Base-by-base conservation (phyloP, 2,113 vertebrate species). In the Periophthalmus modestus region DNA sequence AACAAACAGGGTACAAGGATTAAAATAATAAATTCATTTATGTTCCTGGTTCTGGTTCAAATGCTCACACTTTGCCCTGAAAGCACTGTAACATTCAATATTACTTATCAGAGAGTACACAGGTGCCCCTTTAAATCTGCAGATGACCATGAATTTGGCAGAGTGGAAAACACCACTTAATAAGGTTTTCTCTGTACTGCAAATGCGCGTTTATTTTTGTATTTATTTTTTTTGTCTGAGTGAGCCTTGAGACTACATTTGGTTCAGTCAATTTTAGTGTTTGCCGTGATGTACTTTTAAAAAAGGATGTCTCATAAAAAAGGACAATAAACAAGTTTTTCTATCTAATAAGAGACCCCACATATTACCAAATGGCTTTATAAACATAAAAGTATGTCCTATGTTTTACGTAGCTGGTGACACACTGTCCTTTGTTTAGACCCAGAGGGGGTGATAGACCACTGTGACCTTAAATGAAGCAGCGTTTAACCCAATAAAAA, bases 241-340 rank as follows among this genome's bases (percentile, higher is more conserved):
- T 68, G 39, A 79, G 71, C 67, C 46, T 66, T 72, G 24, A 66
- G 23, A 74, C 72, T 63, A n/a, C 28, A 69, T 81, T 80, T 4
- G 63, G 34, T 48, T 57, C 19, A 11, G 11, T 5, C 14, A 68
- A 36, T 52, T 77, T 66, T n/a, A 21, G 69, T 73, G 69, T 66
- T 74, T 21, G 28, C 28, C 33, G 3, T 46, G 59, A 48, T 28
- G 46, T 47, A 69, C 5, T 68, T 57, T 55, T 11, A 24, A 10
- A 65, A 47, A 48, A 11, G 33, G 21, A 69, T 3, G 24, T 61
- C 21, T 59, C 15, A 6, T 16, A 18, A 5, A 18, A 52, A 52
- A 52, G 28, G 3, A 28, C 28, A 52, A 52, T 2, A 18, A 19
- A 19, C 6, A 43, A 43, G 28, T 28, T 28, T 24, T 23, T 59